Evolutionary conservation across 2,888 invertebrate species (phyloP).

Genomic region (Clostera curtula): DNA sequence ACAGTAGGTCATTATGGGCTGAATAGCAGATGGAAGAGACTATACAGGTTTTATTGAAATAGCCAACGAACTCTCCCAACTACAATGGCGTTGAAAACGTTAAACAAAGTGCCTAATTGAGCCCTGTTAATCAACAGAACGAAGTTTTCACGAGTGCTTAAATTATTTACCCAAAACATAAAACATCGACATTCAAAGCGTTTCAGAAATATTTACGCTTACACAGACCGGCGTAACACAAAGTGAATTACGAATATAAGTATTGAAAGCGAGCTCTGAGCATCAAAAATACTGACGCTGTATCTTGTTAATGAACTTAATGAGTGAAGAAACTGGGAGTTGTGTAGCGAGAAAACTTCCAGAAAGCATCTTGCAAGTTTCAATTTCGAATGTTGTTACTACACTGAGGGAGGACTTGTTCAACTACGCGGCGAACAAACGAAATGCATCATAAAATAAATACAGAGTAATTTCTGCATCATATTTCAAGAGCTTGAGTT

Average conservation of each 20-base stretch:
- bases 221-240: slow-evolving; percentile 52
- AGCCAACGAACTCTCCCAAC: slow-evolving; percentile 41
- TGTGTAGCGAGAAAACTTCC: slow-evolving; percentile 47
- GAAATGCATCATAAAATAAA: slow-evolving; percentile 49
- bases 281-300: slow-evolving; percentile 63
- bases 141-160: slow-evolving; percentile 68
- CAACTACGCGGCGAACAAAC: slow-evolving; percentile 36
- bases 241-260: slow-evolving; percentile 60
- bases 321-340: slow-evolving; percentile 57
- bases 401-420: slow-evolving; percentile 26
- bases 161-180: slow-evolving; percentile 70
- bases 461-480: slow-evolving; percentile 24
- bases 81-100: slow-evolving; percentile 54
- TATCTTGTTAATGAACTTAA: slow-evolving; percentile 68
- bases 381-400: slow-evolving; percentile 50
- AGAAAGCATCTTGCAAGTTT: slow-evolving; percentile 55
- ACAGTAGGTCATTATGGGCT: no score
- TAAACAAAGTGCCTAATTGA: slow-evolving; percentile 63
- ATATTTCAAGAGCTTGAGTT: slow-evolving; percentile 22
- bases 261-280: slow-evolving; percentile 55
- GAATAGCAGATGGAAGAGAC: no score
- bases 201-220: slow-evolving; percentile 62
- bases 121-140: slow-evolving; percentile 65
- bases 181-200: slow-evolving; percentile 67
- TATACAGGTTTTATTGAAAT: slow-evolving; percentile 27